phyloP scores from a whole-genome alignment of 2,797 vertebrate species.

The Sparidentex hasta region DNA sequence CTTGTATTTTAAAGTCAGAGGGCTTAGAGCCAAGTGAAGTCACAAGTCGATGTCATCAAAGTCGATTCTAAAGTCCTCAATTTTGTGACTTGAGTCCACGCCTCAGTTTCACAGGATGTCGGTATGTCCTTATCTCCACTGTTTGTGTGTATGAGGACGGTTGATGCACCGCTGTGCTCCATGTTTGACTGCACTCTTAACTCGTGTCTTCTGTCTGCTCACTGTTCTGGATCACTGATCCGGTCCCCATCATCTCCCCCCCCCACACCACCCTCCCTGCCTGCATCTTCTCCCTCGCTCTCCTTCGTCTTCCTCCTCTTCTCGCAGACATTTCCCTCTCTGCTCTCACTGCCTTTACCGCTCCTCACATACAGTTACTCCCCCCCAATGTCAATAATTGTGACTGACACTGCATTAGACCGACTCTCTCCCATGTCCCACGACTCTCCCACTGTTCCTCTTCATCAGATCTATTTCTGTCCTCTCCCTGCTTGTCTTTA shows the following conservation, averaged over 20 bases:
- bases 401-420: slow-evolving; percentile 59
- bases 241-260: slow-evolving; percentile 51
- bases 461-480: slow-evolving; percentile 73
- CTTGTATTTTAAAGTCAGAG: too few relatives aligned
- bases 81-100: too few relatives aligned
- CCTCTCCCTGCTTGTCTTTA: slow-evolving; percentile 62
- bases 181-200: slow-evolving; percentile 77
- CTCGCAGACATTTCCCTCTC: slow-evolving; percentile 37
- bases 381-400: slow-evolving; percentile 47
- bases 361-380: slow-evolving; percentile 24
- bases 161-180: slow-evolving; percentile 62
- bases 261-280: slow-evolving; percentile 10
- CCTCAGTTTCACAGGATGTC: slow-evolving; percentile 29
- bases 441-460: slow-evolving; percentile 56
- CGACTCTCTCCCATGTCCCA: slow-evolving; percentile 43
- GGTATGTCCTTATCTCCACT: slow-evolving; percentile 42
- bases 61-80: too few relatives aligned
- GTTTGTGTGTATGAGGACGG: slow-evolving; percentile 18
- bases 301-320: slow-evolving; percentile 28
- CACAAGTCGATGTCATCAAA: too few relatives aligned
- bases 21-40: too few relatives aligned
- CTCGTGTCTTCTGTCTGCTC: slow-evolving; percentile 81
- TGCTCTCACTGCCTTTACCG: slow-evolving; percentile 32
- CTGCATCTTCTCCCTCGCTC: slow-evolving; percentile 26
- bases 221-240: slow-evolving; percentile 82